Evolutionary conservation across 2,888 invertebrate species (phyloP).

Genomic region (Megaustenia siamemsis): DNA sequence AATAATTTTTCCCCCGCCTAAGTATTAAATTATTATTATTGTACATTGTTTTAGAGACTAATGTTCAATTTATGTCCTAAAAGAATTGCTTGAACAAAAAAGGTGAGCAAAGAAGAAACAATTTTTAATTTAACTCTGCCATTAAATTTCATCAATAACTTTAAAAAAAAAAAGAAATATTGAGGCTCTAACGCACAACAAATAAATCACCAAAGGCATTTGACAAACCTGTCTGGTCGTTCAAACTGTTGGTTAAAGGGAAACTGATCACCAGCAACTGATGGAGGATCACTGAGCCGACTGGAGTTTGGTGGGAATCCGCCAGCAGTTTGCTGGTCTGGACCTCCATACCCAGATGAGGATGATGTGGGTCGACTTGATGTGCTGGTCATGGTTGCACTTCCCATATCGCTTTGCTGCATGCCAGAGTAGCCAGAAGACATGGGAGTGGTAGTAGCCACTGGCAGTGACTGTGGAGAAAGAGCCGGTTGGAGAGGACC

Average conservation of each 20-base stretch:
- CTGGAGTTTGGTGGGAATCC: constrained; percentile 39
- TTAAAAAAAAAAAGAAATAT: too few species aligned
- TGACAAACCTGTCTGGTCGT: constrained; percentile 72
- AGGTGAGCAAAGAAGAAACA: too few species aligned
- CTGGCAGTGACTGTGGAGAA: constrained; percentile 51
- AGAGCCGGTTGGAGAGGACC: constrained; percentile 49
- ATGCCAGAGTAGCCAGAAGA: constrained; percentile 37
- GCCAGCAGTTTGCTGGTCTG: constrained; percentile 51
- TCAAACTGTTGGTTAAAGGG: constrained; percentile 73
- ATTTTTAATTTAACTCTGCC: too few species aligned
- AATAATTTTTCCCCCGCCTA: too few species aligned
- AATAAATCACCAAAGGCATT: background rate
- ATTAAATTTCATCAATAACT: too few species aligned
- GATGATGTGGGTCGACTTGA: constrained; percentile 44
- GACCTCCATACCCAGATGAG: constrained; percentile 46
- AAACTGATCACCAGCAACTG: constrained; percentile 58
- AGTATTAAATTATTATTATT: too few species aligned
- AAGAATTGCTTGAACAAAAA: too few species aligned
- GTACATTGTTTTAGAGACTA: too few species aligned
- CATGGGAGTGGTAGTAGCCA: constrained; percentile 59
- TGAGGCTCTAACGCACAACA: too few species aligned
- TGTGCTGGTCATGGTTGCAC: constrained; percentile 40
- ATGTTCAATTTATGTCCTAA: too few species aligned
- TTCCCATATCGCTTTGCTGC: constrained; percentile 47
- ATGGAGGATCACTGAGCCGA: constrained; percentile 22